Evolutionary conservation across 2,888 invertebrate species (phyloP).

Genomic region (Trissolcus brochymenae): DNA sequence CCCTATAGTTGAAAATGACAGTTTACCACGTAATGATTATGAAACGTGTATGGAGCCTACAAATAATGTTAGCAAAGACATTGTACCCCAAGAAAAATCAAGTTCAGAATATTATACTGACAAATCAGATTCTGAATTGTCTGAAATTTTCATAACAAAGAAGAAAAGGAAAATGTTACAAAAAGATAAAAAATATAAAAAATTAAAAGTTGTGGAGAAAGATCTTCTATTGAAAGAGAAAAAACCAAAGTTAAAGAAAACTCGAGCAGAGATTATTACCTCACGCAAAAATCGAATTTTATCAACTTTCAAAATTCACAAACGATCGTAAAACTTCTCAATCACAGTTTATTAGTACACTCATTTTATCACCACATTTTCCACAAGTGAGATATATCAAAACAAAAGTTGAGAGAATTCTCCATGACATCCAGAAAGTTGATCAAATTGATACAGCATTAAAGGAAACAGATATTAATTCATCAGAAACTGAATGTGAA

Average conservation of each 20-base stretch:
- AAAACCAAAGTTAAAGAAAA: background rate
- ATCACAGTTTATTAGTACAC: conserved; percentile 31
- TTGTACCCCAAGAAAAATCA: no score
- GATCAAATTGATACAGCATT: conserved; percentile 3
- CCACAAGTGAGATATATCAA: no score
- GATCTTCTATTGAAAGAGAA: background rate
- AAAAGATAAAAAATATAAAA: background rate
- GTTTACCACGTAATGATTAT: no score
- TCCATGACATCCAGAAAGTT: background rate
- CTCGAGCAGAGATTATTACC: background rate
- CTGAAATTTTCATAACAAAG: background rate
- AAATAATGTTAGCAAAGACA: no score
- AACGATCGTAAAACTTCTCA: background rate
- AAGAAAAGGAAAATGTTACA: background rate
- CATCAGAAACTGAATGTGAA: background rate
- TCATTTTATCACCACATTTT: no score
- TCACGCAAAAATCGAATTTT: background rate
- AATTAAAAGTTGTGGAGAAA: background rate
- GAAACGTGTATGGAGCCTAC: no score
- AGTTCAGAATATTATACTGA: background rate
- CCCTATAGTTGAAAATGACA: no score
- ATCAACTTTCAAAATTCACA: background rate
- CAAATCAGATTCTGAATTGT: background rate
- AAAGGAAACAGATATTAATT: background rate
- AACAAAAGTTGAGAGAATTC: background rate